Conservation (phyloP, 2,888 invertebrate species). For the Diaperis boleti region DNA sequence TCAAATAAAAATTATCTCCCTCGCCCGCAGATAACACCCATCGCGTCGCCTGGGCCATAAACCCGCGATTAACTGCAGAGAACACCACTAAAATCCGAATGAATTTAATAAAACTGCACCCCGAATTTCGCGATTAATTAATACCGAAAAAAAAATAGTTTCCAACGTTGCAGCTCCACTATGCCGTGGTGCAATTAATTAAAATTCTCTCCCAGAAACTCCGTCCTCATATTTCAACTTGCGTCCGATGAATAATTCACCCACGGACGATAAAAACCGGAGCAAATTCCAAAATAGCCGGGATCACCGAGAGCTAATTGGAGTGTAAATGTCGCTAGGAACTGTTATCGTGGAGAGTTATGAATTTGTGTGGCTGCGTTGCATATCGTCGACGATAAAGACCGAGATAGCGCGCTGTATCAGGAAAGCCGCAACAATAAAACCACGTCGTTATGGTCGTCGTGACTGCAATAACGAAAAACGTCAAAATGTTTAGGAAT, state of each 20-base stretch:
- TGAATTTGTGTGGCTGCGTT: slow-evolving; percentile 3
- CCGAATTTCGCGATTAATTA: too few species aligned
- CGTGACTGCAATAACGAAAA: slow-evolving; percentile 21
- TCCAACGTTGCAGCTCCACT: not conserved
- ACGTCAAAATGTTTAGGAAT: slow-evolving; percentile 11
- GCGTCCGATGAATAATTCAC: not conserved
- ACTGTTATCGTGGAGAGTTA: not conserved
- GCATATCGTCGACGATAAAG: slow-evolving; percentile 17
- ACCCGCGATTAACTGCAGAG: too few species aligned
- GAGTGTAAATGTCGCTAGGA: not conserved
- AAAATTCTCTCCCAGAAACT: not conserved
- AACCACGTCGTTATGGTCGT: slow-evolving; percentile 14
- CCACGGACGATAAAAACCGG: not conserved
- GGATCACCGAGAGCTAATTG: not conserved
- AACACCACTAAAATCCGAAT: too few species aligned
- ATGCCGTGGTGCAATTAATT: not conserved
- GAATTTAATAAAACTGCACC: too few species aligned
- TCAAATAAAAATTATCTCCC: too few species aligned
- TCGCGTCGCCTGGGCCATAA: too few species aligned
- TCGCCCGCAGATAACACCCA: too few species aligned
- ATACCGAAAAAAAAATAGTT: not conserved
- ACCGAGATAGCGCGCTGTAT: slow-evolving; percentile 12
- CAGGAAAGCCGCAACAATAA: slow-evolving; percentile 24
- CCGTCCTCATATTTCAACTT: not conserved
- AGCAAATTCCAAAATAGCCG: not conserved